Evolutionary conservation across 2,113 vertebrate genomes (phyloP), one percentile per base, ranked within the genome.

Genomic region (Abramis brama): DNA sequence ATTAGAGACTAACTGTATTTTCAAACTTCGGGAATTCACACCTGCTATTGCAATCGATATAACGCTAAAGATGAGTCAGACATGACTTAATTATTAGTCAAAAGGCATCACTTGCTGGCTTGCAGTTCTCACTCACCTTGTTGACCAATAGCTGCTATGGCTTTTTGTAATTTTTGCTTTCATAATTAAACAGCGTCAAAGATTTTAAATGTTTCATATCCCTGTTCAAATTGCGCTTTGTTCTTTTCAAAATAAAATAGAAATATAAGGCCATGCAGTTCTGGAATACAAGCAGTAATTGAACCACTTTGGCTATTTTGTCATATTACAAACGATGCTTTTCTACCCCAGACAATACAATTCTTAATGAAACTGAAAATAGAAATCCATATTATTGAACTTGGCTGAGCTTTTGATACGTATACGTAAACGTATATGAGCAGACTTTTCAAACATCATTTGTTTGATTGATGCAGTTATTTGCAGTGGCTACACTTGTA

Each of bases 391-490:
- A 15, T 23, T 68, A 74, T 74, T 74, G 50, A 83, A n/a, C 21
- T 57, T 83, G 82, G 19, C 66, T 73, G 47, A 30, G 50, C 21
- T 36, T 70, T 83, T 73, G 43, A 62, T 80, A 27, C 0, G 4
- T 45, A 9, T 25, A 83, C 73, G 68, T 73, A 83, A 73, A 83
- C 12, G 15, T 73, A 70, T 52, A 39, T 17, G 21, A 59, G 47
- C 23, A 83, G 25, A 30, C 33, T 83, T 55, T 73, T 73, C 9
- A 59, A 73, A 73, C 47, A 36, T 73, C 81, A 7, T 13, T 43
- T 21, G 6, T 73, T 33, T 83, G 50, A 83, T 83, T 83, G 66
- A 83, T 83, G 82, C 82, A 19, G 27, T 83, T 83, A 71, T 83
- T 83, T 83, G 45, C 50, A 1, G 30, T 83, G 82, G 15, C 50